Evolutionary conservation across 2,113 vertebrate genomes (phyloP), one percentile per base, ranked within the genome.

Genomic region (Butastur rufipennis): DNA sequence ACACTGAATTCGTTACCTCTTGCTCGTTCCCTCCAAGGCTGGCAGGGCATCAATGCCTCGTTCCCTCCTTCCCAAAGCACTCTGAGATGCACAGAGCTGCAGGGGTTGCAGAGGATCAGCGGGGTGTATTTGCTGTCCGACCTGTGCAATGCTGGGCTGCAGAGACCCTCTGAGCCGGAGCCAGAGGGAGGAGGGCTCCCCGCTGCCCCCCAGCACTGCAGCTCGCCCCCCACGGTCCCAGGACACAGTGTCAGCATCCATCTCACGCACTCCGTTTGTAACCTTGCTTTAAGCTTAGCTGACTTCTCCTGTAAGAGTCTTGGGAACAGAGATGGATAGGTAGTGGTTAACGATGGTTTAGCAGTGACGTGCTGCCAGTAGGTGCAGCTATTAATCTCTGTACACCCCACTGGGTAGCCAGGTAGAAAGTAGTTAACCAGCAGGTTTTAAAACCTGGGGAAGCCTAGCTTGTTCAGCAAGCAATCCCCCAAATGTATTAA

Each of bases 101-200:
- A 58, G 17, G 20, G 23, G 7, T 78, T 43, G 31, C 16, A 53
- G n/a, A 50, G 40, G 29, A 62, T 43, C 27, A 78, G 40, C 5
- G 10, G 59, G 65, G 26, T 65, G 13, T 45, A 26, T 68, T 65
- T 87, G 59, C 58, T 11, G 2, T 56, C 48, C 36, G 52, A 5
- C 21, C 50, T 74, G 15, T 53, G 83, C 0, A 0, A n/a, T 0
- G 0, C 5, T 43, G 80, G 42, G 27, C 56, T 43, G 40, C 14
- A 70, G 59, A 56, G 32, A 81, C 22, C 16, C 36, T 26, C 15
- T 6, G 12, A 38, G 21, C 16, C 0, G 2, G 18, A 38, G 19
- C 13, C 0, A 2, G 38, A 27, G 52, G 47, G 27, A 70, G 82
- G 40, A 66, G 45, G 31, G 38, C 36, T 86, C 19, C 8, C 25